Evolutionary conservation across 2,113 vertebrate species (phyloP), one percentile per base, ranked within the genome.

Genomic region (Grammomys surdaster): DNA sequence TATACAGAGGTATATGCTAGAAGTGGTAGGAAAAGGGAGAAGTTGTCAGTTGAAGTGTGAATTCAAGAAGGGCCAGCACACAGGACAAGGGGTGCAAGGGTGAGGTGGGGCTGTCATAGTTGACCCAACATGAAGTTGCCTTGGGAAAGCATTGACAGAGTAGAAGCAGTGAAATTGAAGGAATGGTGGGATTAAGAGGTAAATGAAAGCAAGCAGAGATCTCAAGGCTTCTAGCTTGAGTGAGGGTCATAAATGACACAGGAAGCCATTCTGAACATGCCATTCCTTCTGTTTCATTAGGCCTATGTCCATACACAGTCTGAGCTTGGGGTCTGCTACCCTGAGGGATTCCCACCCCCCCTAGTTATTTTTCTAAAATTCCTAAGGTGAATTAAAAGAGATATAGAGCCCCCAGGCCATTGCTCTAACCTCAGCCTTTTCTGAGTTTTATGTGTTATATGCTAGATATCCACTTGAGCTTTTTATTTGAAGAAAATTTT

Each of bases 401-500:
- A 75, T 56, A 26, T 33, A 94, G 72, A 36, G 31, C n/a, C 81
- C 14, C 56, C n/a, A 48, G 69, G n/a, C 73, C 56, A n/a, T 80
- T 63, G 60, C 33, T 51, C 48, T 88, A 31, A 69, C 5, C 40
- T n/a, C 46, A 80, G 46, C 56, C 67, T 77, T 90, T 12, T 80
- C 88, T 86, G 86, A 92, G 54, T 80, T 92, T 92, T 72, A 36
- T 87, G 20, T 48, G 77, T 91, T 33, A 43, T 26, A 17, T 85
- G 20, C n/a, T 84, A 51, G 46, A 17, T 26, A 92, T 88, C 75
- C 78, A 84, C 54, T 63, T 92, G 80, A 73, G 78, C 65, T 19
- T 94, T 93, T 63, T 88, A 78, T 76, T 33, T 84, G 85, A 95
- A 92, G 48, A 77, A 90, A 86, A 12, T 90, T 95, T 94, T 82